Evolutionary conservation across 2,113 vertebrate species (phyloP), one percentile per base, ranked within the genome.

Genomic region (Monarcha castaneiventris): DNA sequence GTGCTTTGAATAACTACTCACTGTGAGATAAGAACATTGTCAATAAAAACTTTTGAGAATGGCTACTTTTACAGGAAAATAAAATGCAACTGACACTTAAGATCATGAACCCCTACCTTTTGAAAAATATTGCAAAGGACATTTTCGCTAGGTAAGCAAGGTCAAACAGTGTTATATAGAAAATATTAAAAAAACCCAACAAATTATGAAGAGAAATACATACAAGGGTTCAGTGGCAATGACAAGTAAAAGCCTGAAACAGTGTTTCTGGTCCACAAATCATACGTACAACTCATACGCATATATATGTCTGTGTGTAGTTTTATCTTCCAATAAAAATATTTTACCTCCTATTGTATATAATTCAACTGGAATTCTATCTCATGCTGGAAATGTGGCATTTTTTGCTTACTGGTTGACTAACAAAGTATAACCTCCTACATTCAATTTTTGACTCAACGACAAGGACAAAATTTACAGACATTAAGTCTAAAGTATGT

Each of bases 291-390:
- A 71, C 20, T 67, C 44, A 59, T 12, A 39, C 3, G 59, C 4
- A 16, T 11, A n/a, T 3, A 11, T 6, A 3, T 16, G 2, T 16
- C 3, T 33, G 4, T 16, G 5, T 29, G 4, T 6, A 64, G 13
- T 48, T 84, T 78, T 19, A 30, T 49, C 48, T 58, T 73, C 32
- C 48, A 73, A 35, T 11, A 6, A 21, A 93, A 91, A 63, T 1
- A 44, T 61, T 73, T 68, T 13, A 39, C 16, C 5, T 88, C 11
- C 33, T 39, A 23, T 21, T 9, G 30, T 25, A 10, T 12, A 19
- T 7, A 73, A 74, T 33, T 85, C 51, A 43, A 67, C 5, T 41
- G 13, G 32, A 82, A 82, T 49, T 54, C 37, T 44, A 19, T 25
- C 41, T 82, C 5, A 5, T 74, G n/a, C 20, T 66, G 44, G 41